phyloP scores from a whole-genome alignment of 2,888 invertebrate species.

The Scelioninae gen. 2 region DNA sequence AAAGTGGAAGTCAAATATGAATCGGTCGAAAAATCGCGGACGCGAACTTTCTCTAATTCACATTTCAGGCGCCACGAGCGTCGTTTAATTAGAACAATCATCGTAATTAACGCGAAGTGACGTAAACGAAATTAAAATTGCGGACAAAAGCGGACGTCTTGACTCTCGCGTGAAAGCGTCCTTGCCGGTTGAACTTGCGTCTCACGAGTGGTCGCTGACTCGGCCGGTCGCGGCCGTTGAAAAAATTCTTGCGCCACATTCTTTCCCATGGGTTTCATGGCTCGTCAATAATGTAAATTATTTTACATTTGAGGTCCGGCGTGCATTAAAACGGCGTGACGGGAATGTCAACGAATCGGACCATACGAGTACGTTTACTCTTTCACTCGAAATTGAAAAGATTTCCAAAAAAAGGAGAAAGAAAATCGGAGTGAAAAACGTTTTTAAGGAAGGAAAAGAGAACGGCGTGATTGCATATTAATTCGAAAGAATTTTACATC shows the following conservation, averaged over 20 bases:
- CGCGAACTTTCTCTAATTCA: conserved; percentile 47
- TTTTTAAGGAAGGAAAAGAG: no score
- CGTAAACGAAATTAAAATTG: conserved; percentile 44
- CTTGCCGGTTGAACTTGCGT: conserved; percentile 73
- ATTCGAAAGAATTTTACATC: no score
- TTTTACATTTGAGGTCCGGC: neutral
- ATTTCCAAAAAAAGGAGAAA: no score
- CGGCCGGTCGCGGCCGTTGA: conserved; percentile 24
- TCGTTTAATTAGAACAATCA: conserved; percentile 41
- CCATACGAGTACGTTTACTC: no score
- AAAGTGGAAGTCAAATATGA: conserved; percentile 39
- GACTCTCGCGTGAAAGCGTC: conserved; percentile 69
- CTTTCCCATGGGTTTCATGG: neutral
- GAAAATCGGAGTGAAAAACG: no score
- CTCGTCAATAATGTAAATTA: conserved; percentile 12
- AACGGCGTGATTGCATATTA: no score
- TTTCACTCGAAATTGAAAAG: no score
- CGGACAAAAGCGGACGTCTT: conserved; percentile 34
- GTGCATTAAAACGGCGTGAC: no score
- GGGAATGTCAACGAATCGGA: no score
- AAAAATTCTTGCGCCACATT: conserved; percentile 31
- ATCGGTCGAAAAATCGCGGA: conserved; percentile 5
- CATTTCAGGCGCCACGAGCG: conserved; percentile 10
- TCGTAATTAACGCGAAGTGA: conserved; percentile 39
- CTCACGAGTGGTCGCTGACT: conserved; percentile 32